Conservation (phyloP, 2,888 invertebrate genomes). For the Macaria liturata region DNA sequence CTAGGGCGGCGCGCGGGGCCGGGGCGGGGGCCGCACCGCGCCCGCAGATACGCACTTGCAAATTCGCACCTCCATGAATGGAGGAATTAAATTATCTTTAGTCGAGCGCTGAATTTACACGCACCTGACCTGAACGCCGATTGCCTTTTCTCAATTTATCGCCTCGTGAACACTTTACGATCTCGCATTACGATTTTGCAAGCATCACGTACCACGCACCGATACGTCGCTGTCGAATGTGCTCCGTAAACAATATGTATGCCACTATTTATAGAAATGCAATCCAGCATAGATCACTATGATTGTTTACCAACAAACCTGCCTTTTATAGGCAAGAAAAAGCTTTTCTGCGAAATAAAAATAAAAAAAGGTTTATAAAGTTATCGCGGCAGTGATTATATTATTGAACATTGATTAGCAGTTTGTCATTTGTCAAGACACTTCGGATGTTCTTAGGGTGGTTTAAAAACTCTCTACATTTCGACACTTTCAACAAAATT, state of each 20-base stretch:
- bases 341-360: no score
- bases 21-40: conserved; percentile 49
- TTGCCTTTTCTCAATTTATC: conserved; percentile 43
- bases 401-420: no score
- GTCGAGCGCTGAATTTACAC: conserved; percentile 58
- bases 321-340: no score
- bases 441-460: no score
- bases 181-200: conserved; percentile 26
- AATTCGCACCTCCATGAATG: conserved; percentile 81
- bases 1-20: conserved; percentile 32
- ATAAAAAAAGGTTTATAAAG: no score
- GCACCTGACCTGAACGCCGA: conserved; percentile 60
- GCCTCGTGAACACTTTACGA: conserved; percentile 31
- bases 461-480: no score
- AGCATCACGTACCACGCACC: conserved; percentile 18
- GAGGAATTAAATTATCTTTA: conserved; percentile 74
- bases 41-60: conserved; percentile 79
- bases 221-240: conserved; percentile 10
- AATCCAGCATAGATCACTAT: no score
- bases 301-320: no score
- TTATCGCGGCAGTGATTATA: no score
- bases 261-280: no score
- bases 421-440: no score
- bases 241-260: conserved; percentile 1
- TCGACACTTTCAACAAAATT: no score